Conservation (phyloP, 2,888 invertebrate genomes). For the Odontomyia ornata region DNA sequence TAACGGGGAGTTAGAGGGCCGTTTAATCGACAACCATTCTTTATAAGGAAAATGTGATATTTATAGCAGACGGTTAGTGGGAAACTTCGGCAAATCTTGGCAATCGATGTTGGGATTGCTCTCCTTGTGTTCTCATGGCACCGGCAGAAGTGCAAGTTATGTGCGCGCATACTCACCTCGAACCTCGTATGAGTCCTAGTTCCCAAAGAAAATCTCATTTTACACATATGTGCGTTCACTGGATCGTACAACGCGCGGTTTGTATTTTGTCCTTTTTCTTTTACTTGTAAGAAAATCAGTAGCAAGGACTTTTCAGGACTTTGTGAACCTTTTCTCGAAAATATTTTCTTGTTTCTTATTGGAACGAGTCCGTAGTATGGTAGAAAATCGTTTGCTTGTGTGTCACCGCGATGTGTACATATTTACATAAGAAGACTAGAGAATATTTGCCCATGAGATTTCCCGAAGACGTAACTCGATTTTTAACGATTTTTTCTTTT, state of each 20-base stretch:
- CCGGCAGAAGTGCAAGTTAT: not conserved
- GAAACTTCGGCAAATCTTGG: not conserved
- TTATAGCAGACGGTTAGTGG: not conserved
- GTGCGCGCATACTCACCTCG: slow-evolving; percentile 44
- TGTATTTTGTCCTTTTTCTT: slow-evolving; percentile 20
- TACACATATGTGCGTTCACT: slow-evolving; percentile 16
- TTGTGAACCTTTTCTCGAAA: not conserved
- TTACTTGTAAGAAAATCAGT: slow-evolving; percentile 4
- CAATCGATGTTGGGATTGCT: slow-evolving; percentile 7
- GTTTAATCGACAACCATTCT: not conserved
- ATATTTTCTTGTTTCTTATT: slow-evolving; percentile 12
- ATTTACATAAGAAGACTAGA: slow-evolving; percentile 37
- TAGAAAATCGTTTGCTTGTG: slow-evolving; percentile 41
- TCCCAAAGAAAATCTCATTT: not conserved
- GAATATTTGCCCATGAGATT: slow-evolving; percentile 44
- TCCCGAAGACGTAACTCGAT: slow-evolving; percentile 42
- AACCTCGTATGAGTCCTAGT: slow-evolving; percentile 17
- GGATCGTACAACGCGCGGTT: not conserved
- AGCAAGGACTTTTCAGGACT: not conserved
- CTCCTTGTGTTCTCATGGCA: not conserved
- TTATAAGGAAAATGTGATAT: not conserved
- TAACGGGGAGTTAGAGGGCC: not conserved
- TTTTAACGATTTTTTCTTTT: slow-evolving; percentile 40
- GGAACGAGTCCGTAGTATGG: slow-evolving; percentile 11
- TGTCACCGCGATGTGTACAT: slow-evolving; percentile 44